Base-by-base conservation (phyloP, 2,113 vertebrate genomes). In the Ciconia maguari region DNA sequence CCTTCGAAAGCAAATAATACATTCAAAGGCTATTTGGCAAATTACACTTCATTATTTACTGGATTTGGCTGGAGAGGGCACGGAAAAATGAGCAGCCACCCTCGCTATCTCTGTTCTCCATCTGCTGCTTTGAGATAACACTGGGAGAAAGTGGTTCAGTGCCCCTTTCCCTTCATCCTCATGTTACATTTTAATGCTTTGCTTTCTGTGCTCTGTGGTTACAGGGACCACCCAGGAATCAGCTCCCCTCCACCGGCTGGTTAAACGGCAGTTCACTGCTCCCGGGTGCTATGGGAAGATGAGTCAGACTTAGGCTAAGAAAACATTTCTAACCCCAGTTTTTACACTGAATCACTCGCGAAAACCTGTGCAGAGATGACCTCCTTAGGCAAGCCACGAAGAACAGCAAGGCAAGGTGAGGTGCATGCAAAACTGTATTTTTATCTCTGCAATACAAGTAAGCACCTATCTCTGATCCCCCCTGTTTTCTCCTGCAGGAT, bases 161-260 rank as follows among this genome's bases (percentile, higher is more conserved):
- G 95, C 83, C 95, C 95, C 96, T 95, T 94, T 95, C 94, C 96
- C 94, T 96, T 86, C 94, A 94, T 94, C 91, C 88, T 94, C 96
- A 93, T 68, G 96, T 95, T 97, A 96, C 92, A 84, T 80, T 76
- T 93, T 79, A 96, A 95, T 86, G 93, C 92, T 95, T 83, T 49
- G 89, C 80, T 96, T 82, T 85, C 89, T 20, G 58, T 41, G 84
- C 93, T 94, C 81, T 75, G 94, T 72, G 94, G 94, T 83, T 87
- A 49, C 89, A 79, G 86, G 66, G 97, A 98, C 97, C 97, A 97
- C 96, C 97, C 96, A 97, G 93, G 93, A 87, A 92, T 92, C 91
- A 7, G 8, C 71, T 96, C 94, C 95, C 94, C 93, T 93, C 9
- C 11, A 6, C 58, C 8, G 75, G 16, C 94, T 55, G 85, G 61